A percentile compares a stretch with the other conserved stretches of the same genome.
Conservation (phyloP, 2,113 vertebrate genomes). For the Carettochelys insculpta region DNA sequence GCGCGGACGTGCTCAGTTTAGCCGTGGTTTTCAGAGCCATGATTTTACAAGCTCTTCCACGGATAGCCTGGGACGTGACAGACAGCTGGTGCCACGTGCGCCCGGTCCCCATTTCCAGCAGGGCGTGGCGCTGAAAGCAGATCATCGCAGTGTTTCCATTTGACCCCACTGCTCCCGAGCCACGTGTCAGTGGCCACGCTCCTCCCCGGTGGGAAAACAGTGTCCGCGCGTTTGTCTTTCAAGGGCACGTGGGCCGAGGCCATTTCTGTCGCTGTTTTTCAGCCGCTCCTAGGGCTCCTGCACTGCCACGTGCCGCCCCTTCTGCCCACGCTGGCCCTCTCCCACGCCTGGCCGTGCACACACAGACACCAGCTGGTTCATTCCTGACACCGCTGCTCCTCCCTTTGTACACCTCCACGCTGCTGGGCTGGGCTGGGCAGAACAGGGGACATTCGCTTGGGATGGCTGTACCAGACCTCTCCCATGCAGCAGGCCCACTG, state of each 20-base stretch:
- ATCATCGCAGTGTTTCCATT: background rate
- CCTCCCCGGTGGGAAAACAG: background rate
- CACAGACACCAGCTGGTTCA: no score
- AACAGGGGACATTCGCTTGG: background rate
- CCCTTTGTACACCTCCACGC: background rate
- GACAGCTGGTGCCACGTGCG: background rate
- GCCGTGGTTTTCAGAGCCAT: background rate
- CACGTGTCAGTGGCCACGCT: background rate
- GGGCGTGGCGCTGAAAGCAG: background rate
- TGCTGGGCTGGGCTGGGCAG: background rate
- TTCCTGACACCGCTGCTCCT: background rate
- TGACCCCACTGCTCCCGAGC: background rate
- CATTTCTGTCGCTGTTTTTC: background rate
- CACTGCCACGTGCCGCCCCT: background rate
- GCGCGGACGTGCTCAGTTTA: background rate
- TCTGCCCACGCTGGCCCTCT: background rate
- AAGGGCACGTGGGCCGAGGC: background rate
- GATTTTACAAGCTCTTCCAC: background rate
- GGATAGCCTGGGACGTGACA: background rate
- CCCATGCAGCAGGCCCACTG: background rate
- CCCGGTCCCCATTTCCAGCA: background rate
- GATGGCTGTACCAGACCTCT: background rate
- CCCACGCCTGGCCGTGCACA: background rate
- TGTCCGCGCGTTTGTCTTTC: background rate
- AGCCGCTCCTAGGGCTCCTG: background rate